Base-by-base conservation (phyloP, 1,140 invertebrate species). In the Drosophila pectinifera region DNA sequence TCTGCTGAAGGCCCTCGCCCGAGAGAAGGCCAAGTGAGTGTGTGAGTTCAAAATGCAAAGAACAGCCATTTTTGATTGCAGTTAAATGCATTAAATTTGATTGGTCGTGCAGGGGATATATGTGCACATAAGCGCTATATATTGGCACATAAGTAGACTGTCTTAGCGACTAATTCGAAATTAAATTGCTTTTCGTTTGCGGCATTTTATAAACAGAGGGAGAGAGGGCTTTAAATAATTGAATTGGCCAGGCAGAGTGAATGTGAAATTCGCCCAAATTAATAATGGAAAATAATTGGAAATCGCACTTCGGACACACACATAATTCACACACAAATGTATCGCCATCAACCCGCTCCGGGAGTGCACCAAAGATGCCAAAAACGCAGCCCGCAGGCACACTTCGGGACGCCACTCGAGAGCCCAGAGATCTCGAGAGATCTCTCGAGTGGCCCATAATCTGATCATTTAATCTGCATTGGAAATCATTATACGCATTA, bases 381-480 rank as follows among this genome's bases (percentile, higher is more conserved):
- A 51, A 51, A 51, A 28, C n/a, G 5, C 26, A 28, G 38, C 65
- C 68, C 56, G 41, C 73, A 59, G 54, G 67, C 59, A 43, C 59
- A 41, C 38, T 59, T 34, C 48, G 36, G n/a, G 46, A 43, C 36
- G 36, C 53, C 53, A 57, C 22, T 14, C 18, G 57, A 53, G 58
- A 22, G 22, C 20, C 26, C n/a, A 13, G 22, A 67, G 43, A n/a
- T n/a, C n/a, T n/a, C n/a, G n/a, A 62, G 62, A 49, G 53, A 67
- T 73, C 77, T 85, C 49, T 79, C 45, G 69, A 88, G 83, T 58
- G 51, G n/a, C 49, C 42, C 75, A 83, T 88, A 86, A 88, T 86
- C 75, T 54, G 83, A 88, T 86, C 82, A 74, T 82, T 86, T 79
- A 82, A 86, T 88, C 83, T 86, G 83, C 84, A 86, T 86, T 86